A percentile compares a stretch with the other conserved stretches of the same genome.
Evolutionary conservation across 2,113 vertebrate species (phyloP).

Genomic region (Parus major): DNA sequence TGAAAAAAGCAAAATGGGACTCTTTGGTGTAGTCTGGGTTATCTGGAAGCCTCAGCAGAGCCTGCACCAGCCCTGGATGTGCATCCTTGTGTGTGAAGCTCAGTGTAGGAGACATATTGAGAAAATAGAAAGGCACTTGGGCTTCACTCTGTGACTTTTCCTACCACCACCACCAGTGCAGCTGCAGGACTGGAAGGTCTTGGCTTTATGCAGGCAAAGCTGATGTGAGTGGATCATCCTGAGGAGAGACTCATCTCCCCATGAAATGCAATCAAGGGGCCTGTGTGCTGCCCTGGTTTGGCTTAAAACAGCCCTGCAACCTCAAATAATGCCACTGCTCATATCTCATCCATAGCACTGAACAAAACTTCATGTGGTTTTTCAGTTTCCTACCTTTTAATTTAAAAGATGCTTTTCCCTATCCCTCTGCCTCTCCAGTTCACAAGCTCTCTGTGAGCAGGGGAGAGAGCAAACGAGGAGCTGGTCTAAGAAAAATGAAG

Average conservation of each 20-base stretch:
- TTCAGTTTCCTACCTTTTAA: neutral
- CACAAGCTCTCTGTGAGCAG: neutral
- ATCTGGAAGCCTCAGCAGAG: neutral
- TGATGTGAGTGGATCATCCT: fast-evolving
- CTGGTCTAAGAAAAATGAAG: slow-evolving; percentile 7
- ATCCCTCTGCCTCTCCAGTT: neutral
- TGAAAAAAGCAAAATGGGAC: neutral
- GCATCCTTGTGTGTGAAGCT: neutral
- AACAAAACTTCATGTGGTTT: neutral
- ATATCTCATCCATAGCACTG: neutral
- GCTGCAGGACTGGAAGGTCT: neutral
- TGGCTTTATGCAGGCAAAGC: neutral
- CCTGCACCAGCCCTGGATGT: neutral
- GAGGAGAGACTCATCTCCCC: fast-evolving
- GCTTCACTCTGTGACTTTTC: neutral
- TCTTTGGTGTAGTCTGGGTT: fast-evolving
- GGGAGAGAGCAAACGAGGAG: neutral
- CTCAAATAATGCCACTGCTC: neutral
- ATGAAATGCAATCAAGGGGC: fast-evolving
- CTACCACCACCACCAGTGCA: neutral
- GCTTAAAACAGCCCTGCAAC: neutral
- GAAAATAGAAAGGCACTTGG: neutral
- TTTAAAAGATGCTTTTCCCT: neutral
- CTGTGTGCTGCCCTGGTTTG: neutral
- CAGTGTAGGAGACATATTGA: neutral